Percentiles rank a stretch among this genome's conserved stretches.
These are phyloP conservation scores for Pollimyrus isidori DNA, from an alignment of 2,113 vertebrate species.

Conservation along the genomic window DNA sequence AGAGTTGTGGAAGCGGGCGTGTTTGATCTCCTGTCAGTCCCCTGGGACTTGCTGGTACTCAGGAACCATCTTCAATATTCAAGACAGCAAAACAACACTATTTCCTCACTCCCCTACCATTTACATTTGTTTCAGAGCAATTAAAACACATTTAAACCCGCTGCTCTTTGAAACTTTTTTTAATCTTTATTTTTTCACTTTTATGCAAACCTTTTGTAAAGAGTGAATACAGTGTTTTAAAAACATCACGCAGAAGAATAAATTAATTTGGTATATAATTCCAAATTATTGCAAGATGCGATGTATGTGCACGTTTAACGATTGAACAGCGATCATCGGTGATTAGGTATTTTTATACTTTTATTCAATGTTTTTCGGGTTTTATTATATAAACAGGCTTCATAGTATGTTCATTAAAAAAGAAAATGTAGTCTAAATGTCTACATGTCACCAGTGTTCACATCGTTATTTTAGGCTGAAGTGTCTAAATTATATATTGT, in stretches of 20 bases:
- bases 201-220: conserved; percentile 1
- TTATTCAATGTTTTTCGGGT: neutral
- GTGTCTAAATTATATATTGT: neutral
- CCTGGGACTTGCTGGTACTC: conserved; percentile 24
- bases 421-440: neutral
- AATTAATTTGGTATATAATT: neutral
- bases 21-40: conserved; percentile 36
- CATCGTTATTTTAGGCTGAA: neutral
- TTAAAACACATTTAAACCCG: conserved; percentile 31
- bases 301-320: neutral
- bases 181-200: conserved; percentile 22
- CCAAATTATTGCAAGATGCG: neutral
- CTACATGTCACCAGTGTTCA: neutral
- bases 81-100: neutral
- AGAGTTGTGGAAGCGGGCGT: neutral
- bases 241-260: conserved; percentile 7
- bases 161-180: conserved; percentile 20
- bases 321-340: neutral
- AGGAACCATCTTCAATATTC: conserved; percentile 30
- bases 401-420: neutral
- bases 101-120: neutral
- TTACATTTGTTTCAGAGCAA: conserved; percentile 25
- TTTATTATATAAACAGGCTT: neutral
- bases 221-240: neutral
- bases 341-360: neutral